Evolutionary conservation across 2,888 invertebrate genomes (phyloP).

Genomic region (Griposia aprilina): DNA sequence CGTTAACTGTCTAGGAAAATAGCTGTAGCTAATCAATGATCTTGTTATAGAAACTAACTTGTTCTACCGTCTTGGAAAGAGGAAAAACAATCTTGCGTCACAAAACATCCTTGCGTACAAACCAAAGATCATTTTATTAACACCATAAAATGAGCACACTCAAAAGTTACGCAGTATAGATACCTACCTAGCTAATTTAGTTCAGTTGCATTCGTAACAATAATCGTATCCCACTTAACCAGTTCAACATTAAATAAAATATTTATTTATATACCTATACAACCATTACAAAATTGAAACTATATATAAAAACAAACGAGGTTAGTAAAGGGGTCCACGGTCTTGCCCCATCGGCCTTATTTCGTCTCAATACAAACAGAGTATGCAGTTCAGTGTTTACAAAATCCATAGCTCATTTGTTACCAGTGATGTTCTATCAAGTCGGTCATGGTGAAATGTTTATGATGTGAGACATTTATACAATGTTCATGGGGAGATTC

Average conservation of each 20-base stretch:
- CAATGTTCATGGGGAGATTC: conserved; percentile 5
- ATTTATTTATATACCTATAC: conserved; percentile 29
- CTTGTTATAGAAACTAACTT: neutral
- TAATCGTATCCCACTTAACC: conserved; percentile 27
- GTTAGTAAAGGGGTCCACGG: conserved; percentile 44
- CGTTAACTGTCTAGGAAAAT: neutral
- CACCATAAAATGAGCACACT: neutral
- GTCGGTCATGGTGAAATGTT: conserved; percentile 63
- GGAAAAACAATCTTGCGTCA: neutral
- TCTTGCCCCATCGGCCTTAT: conserved; percentile 61
- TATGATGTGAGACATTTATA: conserved; percentile 40
- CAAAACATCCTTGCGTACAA: neutral
- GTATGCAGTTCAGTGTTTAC: conserved; percentile 60
- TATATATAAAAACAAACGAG: conserved; percentile 46
- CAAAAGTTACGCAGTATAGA: neutral
- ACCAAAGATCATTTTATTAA: neutral
- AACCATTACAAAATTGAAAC: conserved; percentile 47
- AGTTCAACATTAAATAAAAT: conserved; percentile 8
- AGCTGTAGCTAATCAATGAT: neutral
- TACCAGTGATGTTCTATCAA: conserved; percentile 40
- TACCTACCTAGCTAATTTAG: neutral
- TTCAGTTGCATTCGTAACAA: conserved; percentile 11
- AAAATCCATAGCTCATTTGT: conserved; percentile 39
- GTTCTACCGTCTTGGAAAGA: neutral
- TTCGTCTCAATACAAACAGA: conserved; percentile 58